A percentile compares a stretch with the other conserved stretches of the same genome.
Conservation (phyloP, 1,140 invertebrate species). For the Drosophila virilis region DNA sequence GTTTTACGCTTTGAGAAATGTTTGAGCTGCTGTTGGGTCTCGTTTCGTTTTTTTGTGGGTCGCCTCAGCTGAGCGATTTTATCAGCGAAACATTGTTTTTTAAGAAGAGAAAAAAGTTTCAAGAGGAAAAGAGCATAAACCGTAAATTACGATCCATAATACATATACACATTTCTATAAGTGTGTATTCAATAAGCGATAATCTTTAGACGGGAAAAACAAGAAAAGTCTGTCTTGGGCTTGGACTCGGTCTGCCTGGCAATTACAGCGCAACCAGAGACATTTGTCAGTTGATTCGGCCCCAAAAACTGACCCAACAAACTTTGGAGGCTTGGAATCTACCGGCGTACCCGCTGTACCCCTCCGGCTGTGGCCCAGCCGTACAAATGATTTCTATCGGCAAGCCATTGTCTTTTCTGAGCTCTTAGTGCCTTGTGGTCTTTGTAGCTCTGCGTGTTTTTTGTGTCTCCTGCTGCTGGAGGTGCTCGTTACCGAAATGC, state of each 20-base stretch:
- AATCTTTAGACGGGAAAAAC: conserved; percentile 34
- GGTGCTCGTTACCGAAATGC: conserved; percentile 74
- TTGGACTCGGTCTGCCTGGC: conserved; percentile 16
- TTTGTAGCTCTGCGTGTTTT: conserved; percentile 3
- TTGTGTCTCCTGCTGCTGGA: conserved; percentile 12
- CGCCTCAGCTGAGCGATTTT: conserved; percentile 43
- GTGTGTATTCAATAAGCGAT: conserved; percentile 62
- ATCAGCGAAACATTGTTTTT: conserved; percentile 41
- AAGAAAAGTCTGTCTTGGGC: conserved; percentile 28
- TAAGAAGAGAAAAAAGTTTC: conserved; percentile 7
- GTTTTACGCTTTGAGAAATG: conserved; percentile 28
- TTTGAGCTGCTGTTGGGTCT: neutral
- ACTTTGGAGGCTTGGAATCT: conserved; percentile 17
- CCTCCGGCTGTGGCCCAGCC: conserved; percentile 2
- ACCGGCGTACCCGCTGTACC: neutral
- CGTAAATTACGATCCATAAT: conserved; percentile 35
- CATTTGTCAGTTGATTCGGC: conserved; percentile 67
- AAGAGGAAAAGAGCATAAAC: conserved; percentile 11
- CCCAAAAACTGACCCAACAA: conserved; percentile 61
- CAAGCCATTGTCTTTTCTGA: conserved; percentile 57
- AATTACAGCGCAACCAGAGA: conserved; percentile 60
- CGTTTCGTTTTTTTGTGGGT: conserved; percentile 8
- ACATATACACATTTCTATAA: conserved; percentile 3
- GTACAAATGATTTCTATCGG: conserved; percentile 71
- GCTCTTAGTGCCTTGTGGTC: conserved; percentile 11